Evolutionary conservation across 2,888 invertebrate genomes (phyloP).

Genomic region (Agonopterix heracliana): DNA sequence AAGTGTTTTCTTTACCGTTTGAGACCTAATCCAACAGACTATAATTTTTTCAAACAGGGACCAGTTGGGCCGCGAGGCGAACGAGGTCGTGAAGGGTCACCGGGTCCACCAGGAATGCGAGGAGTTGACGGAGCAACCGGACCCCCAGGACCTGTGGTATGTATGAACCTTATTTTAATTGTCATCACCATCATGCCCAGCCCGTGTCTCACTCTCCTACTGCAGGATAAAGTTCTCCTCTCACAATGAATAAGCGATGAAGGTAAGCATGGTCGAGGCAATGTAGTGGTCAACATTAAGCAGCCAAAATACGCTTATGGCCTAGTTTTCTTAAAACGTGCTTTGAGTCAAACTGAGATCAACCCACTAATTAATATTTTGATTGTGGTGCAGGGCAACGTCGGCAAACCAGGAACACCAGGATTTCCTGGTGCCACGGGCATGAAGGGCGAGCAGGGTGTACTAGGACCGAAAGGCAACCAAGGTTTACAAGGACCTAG

Average conservation of each 20-base stretch:
- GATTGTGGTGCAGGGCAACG: slow-evolving; percentile 75
- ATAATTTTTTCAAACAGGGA: slow-evolving; percentile 68
- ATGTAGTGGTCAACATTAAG: no score
- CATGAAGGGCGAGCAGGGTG: slow-evolving; percentile 86
- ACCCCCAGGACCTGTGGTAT: slow-evolving; percentile 83
- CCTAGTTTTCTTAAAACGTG: no score
- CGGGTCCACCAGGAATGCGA: slow-evolving; percentile 85
- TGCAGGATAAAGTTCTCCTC: no score
- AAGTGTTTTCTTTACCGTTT: no score
- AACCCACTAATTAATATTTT: neutral
- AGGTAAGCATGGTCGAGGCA: no score
- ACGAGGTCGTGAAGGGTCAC: slow-evolving; percentile 88
- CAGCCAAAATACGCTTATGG: no score
- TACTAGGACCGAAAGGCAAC: slow-evolving; percentile 85
- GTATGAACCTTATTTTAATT: slow-evolving; percentile 19
- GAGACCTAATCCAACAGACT: no score
- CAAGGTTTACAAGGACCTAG: slow-evolving; percentile 88
- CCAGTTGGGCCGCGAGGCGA: slow-evolving; percentile 88
- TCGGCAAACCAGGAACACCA: slow-evolving; percentile 89
- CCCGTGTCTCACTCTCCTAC: neutral
- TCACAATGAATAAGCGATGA: no score
- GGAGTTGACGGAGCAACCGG: slow-evolving; percentile 88
- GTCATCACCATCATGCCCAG: neutral
- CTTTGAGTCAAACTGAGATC: no score
- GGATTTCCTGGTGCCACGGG: slow-evolving; percentile 91